Evolutionary conservation across 2,113 vertebrate species (phyloP).

Genomic region (Morone chrysops): DNA sequence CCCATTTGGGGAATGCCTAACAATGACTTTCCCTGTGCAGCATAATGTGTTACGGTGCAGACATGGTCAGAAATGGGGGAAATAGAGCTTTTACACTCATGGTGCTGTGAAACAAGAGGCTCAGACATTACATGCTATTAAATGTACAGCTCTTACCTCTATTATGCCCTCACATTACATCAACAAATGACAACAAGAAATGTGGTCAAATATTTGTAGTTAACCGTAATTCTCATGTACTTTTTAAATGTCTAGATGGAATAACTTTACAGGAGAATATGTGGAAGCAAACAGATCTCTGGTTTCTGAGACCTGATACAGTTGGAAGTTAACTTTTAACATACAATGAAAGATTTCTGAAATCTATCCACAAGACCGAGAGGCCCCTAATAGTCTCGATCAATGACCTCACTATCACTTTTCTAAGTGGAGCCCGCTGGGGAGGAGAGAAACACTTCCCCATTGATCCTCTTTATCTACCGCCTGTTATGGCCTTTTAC

Average conservation of each 20-base stretch:
- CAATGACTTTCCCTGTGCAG: not conserved
- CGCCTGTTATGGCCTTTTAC: no score
- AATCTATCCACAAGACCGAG: no score
- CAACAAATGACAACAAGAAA: no score
- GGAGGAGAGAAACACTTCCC: no score
- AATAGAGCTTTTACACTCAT: not conserved
- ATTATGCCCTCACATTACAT: not conserved
- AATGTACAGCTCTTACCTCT: not conserved
- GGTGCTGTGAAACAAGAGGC: not conserved
- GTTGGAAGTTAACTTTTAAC: not conserved
- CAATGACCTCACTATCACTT: no score
- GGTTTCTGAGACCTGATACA: not conserved
- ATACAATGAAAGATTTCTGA: no score
- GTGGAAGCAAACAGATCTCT: no score
- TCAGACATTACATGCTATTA: not conserved
- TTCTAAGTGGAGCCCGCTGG: no score
- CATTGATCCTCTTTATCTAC: no score
- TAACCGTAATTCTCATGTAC: not conserved
- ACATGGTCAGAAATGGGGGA: not conserved
- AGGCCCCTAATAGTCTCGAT: no score
- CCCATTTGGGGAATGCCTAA: conserved; percentile 5
- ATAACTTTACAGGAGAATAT: no score
- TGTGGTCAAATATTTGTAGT: no score
- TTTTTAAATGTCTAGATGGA: not conserved
- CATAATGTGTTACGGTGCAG: not conserved